These are phyloP conservation scores for Caenorhabditis japonica DNA, from an alignment of 2,888 invertebrate genomes.

Conservation along the genomic window DNA sequence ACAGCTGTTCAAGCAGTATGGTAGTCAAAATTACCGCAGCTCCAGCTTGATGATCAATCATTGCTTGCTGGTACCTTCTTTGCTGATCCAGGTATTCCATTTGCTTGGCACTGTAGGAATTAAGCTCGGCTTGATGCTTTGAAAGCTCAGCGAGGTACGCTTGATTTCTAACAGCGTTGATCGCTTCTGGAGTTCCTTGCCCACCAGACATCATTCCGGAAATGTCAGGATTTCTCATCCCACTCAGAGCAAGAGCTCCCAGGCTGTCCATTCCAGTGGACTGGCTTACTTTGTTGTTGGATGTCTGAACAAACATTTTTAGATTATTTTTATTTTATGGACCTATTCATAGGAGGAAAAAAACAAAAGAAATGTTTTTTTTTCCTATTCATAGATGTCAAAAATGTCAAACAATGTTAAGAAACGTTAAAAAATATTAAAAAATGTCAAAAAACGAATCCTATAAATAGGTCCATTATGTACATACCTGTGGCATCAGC, in stretches of 20 bases:
- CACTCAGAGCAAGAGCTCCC: conserved; percentile 39
- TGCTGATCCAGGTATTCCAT: conserved; percentile 72
- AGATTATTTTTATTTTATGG: no score
- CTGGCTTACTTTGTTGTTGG: conserved; percentile 22
- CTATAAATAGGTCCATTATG: no score
- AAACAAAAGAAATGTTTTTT: no score
- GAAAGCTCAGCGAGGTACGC: conserved; percentile 66
- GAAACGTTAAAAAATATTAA: no score
- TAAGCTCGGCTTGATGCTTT: conserved; percentile 66
- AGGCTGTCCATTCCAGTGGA: conserved; percentile 38
- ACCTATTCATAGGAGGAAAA: no score
- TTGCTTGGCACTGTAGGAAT: conserved; percentile 68
- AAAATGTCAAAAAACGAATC: no score
- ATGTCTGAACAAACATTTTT: conserved; percentile 9
- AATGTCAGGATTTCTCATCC: conserved; percentile 41
- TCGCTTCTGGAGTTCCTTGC: conserved; percentile 55
- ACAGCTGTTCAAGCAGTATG: not conserved
- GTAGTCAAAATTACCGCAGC: conserved; percentile 61
- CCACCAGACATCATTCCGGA: conserved; percentile 56
- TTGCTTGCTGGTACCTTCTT: conserved; percentile 71
- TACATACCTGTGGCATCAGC: conserved; percentile 38
- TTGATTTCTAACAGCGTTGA: conserved; percentile 68
- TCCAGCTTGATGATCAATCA: conserved; percentile 74
- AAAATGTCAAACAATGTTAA: no score
- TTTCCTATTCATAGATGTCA: no score